phyloP scores from a whole-genome alignment of 2,797 vertebrate species.

The Hyperoplus lanceolatus region DNA sequence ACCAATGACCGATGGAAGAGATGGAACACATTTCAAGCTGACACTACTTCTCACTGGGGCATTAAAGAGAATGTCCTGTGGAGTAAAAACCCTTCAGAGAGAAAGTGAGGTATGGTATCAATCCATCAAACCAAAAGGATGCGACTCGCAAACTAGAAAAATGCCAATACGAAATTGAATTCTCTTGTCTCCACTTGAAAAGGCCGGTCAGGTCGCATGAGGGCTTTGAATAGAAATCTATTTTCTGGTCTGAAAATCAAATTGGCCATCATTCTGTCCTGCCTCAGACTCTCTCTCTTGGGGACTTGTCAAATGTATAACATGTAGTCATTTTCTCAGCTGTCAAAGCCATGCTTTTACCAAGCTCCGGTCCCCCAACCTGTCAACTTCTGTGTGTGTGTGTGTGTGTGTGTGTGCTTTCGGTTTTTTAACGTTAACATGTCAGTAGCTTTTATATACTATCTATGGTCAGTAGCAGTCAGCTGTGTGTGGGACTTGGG shows the following conservation, averaged over 20 bases:
- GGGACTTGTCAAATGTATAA: slow-evolving; percentile 83
- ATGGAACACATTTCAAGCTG: slow-evolving; percentile 60
- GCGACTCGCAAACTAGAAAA: slow-evolving; percentile 48
- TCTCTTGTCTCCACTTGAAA: slow-evolving; percentile 73
- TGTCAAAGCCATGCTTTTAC: slow-evolving; percentile 78
- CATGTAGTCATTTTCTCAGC: slow-evolving; percentile 86
- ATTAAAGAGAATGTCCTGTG: slow-evolving; percentile 47
- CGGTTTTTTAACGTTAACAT: no score
- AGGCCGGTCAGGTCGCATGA: slow-evolving; percentile 69
- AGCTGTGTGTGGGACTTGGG: no score
- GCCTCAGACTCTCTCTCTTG: slow-evolving; percentile 68
- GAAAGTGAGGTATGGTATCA: slow-evolving; percentile 58
- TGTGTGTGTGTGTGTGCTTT: not conserved
- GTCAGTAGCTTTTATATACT: no score
- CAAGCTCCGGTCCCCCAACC: slow-evolving; percentile 58
- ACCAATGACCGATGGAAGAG: slow-evolving; percentile 35
- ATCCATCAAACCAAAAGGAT: slow-evolving; percentile 65
- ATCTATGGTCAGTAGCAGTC: no score
- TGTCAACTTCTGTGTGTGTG: slow-evolving; percentile 52
- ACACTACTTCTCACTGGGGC: slow-evolving; percentile 44
- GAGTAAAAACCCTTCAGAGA: slow-evolving; percentile 35
- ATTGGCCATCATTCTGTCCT: slow-evolving; percentile 76
- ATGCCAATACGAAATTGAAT: slow-evolving; percentile 69
- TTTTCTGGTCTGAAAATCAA: slow-evolving; percentile 82
- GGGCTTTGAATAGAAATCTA: slow-evolving; percentile 80